Conservation (phyloP, 2,113 vertebrate genomes). For the Phoenicopterus ruber region DNA sequence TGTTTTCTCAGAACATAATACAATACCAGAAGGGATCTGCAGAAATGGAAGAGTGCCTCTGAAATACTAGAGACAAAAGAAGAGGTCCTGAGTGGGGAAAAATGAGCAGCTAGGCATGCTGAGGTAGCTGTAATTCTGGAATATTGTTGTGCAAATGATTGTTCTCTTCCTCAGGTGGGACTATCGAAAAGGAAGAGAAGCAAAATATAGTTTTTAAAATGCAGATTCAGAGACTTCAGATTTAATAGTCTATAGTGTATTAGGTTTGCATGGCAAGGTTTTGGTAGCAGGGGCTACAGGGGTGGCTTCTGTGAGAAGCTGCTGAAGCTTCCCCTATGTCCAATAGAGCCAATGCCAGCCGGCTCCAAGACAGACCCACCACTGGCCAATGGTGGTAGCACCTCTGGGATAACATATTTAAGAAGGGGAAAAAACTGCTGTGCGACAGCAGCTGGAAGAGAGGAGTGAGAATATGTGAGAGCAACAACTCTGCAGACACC, state of each 20-base stretch:
- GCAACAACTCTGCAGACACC: no score
- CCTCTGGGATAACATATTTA: no score
- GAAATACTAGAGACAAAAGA: not conserved
- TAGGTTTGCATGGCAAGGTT: no score
- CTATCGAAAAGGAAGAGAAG: not conserved
- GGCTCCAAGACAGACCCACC: no score
- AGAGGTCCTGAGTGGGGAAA: not conserved
- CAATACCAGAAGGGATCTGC: not conserved
- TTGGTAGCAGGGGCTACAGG: no score
- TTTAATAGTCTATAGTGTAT: not conserved
- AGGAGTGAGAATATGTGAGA: no score
- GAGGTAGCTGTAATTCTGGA: not conserved
- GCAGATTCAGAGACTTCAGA: not conserved
- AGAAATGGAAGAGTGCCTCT: not conserved
- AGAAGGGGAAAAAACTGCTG: no score
- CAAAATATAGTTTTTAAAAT: not conserved
- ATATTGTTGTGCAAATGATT: not conserved
- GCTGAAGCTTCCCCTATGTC: no score
- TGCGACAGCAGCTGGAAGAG: no score
- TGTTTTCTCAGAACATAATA: not conserved
- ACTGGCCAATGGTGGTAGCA: no score
- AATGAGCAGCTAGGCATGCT: not conserved
- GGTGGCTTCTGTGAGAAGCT: no score
- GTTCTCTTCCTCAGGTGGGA: not conserved
- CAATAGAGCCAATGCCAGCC: no score